Base-by-base conservation (phyloP, 2,113 vertebrate genomes). In the Zosterops hypoxanthus region DNA sequence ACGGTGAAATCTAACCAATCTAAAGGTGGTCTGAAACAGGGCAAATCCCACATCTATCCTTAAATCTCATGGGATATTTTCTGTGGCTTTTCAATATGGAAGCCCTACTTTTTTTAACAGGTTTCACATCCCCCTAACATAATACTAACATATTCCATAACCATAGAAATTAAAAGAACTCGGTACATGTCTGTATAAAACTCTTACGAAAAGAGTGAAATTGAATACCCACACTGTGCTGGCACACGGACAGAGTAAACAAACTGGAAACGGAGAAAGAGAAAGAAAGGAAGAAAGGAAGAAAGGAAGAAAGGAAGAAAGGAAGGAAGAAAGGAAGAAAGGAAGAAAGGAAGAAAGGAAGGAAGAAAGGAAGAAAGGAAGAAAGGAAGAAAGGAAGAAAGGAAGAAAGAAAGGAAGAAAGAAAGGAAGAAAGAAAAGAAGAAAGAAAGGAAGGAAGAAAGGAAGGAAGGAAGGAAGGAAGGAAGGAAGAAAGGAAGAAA, bases 191-290 rank as follows among this genome's bases (percentile, higher is more conserved):
- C 85, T 53, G 24, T 41, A n/a, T 63, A 83, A 87, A 88, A 93
- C 49, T 28, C 82, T 76, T n/a, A 78, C 0, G 26, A 68, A 88
- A 93, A 84, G 72, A 88, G 57, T 72, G 79, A 86, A 92, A 78
- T 77, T 36, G 80, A 86, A 88, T 90, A 83, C 33, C 57, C 88
- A 84, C 92, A 39, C 52, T 88, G 79, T 44, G 88, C 59, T 95
- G 93, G 88, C 87, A 93, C 77, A 92, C 1, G 28, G 76, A 88
- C 85, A 93, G 79, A 81, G 56, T 82, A 93, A 95, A 95, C 56
- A 93, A 86, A 82, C 55, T 83, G 78, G 33, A 77, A 80, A 88
- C 59, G 52, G 7, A 80, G 49, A 73, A 19, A 49, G 16, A 47
- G 55, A 42, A 33, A 85, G 52, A 73, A 29, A 5, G 36, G 36